These are phyloP conservation scores for Nymphalis io DNA, from an alignment of 1,140 invertebrate genomes.

Conservation along the genomic window DNA sequence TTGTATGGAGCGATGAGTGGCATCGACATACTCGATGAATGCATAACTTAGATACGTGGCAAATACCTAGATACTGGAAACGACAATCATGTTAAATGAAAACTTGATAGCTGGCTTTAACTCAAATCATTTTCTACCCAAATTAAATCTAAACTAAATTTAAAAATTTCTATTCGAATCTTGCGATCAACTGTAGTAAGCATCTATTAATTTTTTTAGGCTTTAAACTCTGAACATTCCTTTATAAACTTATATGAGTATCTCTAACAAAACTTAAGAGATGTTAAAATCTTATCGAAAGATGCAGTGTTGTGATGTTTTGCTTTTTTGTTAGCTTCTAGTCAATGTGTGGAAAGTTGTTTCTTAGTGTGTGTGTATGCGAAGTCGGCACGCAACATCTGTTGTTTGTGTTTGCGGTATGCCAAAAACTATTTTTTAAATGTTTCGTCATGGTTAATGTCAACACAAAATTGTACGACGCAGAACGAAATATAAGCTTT, in stretches of 20 bases:
- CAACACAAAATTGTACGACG: slow-evolving; percentile 13
- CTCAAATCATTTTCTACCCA: no score
- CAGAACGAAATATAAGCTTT: background rate
- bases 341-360: slow-evolving; percentile 12
- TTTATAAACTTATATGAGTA: no score
- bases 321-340: background rate
- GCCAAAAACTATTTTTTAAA: slow-evolving; percentile 18
- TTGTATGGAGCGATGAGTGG: slow-evolving; percentile 56
- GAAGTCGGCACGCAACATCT: slow-evolving; percentile 23
- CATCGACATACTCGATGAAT: slow-evolving; percentile 58
- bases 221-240: no score
- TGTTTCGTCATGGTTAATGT: slow-evolving; percentile 19
- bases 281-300: no score
- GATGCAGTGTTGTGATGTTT: background rate
- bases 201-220: no score
- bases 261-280: no score
- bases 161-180: no score
- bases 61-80: slow-evolving; percentile 12
- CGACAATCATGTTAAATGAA: background rate
- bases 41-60: slow-evolving; percentile 28
- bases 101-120: no score
- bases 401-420: slow-evolving; percentile 15
- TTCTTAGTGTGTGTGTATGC: slow-evolving; percentile 7
- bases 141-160: no score
- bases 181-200: no score